Conservation (phyloP, 2,113 vertebrate genomes). For the Dipodomys stephensi region DNA sequence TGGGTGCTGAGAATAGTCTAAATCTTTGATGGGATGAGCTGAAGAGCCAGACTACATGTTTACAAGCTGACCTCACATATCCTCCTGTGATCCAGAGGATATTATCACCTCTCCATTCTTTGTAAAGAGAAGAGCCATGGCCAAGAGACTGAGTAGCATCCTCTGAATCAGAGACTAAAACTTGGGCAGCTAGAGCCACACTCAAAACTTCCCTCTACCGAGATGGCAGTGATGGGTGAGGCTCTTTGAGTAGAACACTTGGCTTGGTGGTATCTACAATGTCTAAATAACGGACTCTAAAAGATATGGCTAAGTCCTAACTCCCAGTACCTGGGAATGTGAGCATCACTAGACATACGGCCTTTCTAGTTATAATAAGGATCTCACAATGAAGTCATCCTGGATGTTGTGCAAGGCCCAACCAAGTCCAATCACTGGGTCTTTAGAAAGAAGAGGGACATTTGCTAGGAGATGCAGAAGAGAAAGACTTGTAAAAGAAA, state of each 20-base stretch:
- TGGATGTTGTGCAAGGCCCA: not conserved
- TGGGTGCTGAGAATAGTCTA: not conserved
- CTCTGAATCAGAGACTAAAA: not conserved
- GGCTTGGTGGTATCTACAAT: too few relatives aligned
- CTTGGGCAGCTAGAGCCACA: not conserved
- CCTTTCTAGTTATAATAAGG: not conserved
- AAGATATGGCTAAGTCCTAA: not conserved
- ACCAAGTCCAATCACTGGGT: not conserved
- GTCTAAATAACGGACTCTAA: not conserved
- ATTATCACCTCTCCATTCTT: not conserved
- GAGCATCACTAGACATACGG: not conserved
- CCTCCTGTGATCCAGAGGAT: not conserved
- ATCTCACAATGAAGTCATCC: not conserved
- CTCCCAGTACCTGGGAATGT: not conserved
- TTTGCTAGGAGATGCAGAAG: not conserved
- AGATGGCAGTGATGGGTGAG: not conserved
- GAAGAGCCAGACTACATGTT: not conserved
- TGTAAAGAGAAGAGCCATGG: not conserved
- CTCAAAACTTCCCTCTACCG: not conserved
- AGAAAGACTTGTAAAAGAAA: not conserved
- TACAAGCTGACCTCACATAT: not conserved
- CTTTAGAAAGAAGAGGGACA: not conserved
- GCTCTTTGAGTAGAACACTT: not conserved
- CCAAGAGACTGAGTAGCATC: not conserved
- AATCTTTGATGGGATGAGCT: not conserved